Base-by-base conservation (phyloP, 2,113 vertebrate species). In the Climacteris rufus region DNA sequence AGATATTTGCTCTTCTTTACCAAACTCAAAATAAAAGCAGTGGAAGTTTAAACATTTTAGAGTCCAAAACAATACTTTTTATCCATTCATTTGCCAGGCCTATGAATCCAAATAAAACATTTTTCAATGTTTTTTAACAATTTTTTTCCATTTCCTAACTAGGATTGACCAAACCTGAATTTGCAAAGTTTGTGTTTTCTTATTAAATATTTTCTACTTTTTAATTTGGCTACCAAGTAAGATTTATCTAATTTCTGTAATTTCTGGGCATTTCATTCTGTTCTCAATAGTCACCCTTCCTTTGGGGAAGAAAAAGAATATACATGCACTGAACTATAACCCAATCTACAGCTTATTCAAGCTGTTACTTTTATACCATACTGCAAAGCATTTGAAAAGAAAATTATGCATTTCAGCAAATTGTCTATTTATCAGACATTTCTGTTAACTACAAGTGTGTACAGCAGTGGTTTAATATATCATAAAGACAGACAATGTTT, bases 381-480 rank as follows among this genome's bases (percentile, higher is more conserved):
- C 37, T 63, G 42, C 45, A 93, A 91, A 87, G 33, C 39, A 91
- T 54, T 21, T 88, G 64, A 61, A 84, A 80, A 52, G 59, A 93
- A 66, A 72, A 70, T 22, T 0, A 49, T 9, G 18, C 40, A 64
- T 94, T 92, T 92, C 35, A 47, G 60, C 65, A 77, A 63, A 77
- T 69, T 25, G 47, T 53, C 49, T 37, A 2, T 78, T 91, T 80
- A 60, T 83, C 90, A 92, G 72, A 40, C 44, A 44, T 54, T 80
- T 94, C 85, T 95, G 81, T 83, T 45, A 83, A 96, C 52, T 60
- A 76, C 59, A 83, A 85, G 35, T 64, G 33, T 80, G 78, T 75
- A 81, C 47, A 66, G 60, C 18, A 90, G 50, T 81, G 60, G 9
- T 94, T 96, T 95, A 95, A 96, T 93, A 68, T 31, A 90, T 78